These are phyloP conservation scores for Dicrurus megarhynchus DNA, from an alignment of 2,113 vertebrate genomes.

Conservation along the genomic window DNA sequence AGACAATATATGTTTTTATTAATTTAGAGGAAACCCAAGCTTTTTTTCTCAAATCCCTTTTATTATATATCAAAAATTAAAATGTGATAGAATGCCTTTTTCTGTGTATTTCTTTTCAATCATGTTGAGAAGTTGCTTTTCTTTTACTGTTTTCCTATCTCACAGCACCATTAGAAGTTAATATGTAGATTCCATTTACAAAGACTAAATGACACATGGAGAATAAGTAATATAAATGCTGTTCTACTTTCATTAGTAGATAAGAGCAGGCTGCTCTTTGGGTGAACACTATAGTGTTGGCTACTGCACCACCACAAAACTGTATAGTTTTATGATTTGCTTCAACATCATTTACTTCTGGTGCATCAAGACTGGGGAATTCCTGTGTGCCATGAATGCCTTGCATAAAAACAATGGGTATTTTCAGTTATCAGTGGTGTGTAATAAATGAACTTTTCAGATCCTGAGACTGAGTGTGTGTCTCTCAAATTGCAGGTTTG, in stretches of 20 bases:
- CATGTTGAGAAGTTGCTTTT: background rate
- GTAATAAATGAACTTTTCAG: background rate
- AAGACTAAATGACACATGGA: background rate
- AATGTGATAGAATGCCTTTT: background rate
- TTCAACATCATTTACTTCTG: background rate
- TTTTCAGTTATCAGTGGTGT: background rate
- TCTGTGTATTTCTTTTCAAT: background rate
- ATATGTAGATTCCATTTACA: background rate
- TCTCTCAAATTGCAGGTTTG: background rate
- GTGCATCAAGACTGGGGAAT: background rate
- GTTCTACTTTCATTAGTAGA: background rate
- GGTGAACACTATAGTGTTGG: rapidly evolving
- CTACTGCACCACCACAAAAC: background rate
- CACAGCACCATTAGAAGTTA: background rate
- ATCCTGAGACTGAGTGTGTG: background rate
- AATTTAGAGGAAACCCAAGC: background rate
- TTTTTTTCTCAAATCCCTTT: background rate
- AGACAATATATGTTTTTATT: background rate
- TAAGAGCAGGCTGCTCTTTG: background rate
- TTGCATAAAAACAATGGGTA: background rate
- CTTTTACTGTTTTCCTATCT: background rate
- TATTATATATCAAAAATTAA: background rate
- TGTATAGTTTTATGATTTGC: background rate
- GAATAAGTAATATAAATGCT: background rate
- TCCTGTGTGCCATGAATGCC: background rate